phyloP scores from a whole-genome alignment of 2,113 vertebrate species.

The Cyanoramphus novaezelandiae region DNA sequence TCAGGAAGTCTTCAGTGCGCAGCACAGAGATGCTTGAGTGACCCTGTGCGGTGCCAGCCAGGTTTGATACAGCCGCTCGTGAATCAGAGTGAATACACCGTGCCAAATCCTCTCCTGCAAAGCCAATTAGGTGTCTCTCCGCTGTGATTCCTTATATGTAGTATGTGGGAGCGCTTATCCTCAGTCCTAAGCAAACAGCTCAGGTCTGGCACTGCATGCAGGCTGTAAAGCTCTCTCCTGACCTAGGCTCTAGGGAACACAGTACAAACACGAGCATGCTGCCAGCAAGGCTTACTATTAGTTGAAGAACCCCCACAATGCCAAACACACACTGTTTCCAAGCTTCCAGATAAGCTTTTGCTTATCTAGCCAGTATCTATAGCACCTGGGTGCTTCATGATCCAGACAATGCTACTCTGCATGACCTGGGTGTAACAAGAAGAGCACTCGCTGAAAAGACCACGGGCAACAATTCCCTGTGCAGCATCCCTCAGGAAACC shows the following conservation, averaged over 20 bases:
- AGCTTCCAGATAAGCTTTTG: not conserved
- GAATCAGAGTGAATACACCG: not conserved
- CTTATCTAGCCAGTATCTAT: not conserved
- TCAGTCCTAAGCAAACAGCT: not conserved
- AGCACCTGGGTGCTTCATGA: not conserved
- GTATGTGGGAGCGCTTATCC: not conserved
- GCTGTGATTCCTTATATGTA: not conserved
- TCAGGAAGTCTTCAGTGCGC: not conserved
- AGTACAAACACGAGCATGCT: not conserved
- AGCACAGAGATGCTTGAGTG: not conserved
- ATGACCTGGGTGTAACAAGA: not conserved
- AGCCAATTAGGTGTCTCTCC: not conserved
- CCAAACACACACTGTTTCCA: not conserved
- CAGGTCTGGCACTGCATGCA: not conserved
- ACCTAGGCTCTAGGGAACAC: not conserved
- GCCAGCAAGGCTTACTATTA: accelerated
- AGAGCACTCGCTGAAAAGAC: not conserved
- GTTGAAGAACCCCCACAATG: not conserved
- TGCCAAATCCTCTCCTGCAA: conserved; percentile 7
- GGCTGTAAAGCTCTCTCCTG: not conserved
- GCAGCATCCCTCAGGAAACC: not conserved
- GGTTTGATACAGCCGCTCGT: not conserved
- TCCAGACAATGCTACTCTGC: not conserved
- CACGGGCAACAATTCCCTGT: not conserved
- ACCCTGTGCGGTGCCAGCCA: not conserved